phyloP scores from a whole-genome alignment of 2,113 vertebrate species.

The Psittacara wagleri region DNA sequence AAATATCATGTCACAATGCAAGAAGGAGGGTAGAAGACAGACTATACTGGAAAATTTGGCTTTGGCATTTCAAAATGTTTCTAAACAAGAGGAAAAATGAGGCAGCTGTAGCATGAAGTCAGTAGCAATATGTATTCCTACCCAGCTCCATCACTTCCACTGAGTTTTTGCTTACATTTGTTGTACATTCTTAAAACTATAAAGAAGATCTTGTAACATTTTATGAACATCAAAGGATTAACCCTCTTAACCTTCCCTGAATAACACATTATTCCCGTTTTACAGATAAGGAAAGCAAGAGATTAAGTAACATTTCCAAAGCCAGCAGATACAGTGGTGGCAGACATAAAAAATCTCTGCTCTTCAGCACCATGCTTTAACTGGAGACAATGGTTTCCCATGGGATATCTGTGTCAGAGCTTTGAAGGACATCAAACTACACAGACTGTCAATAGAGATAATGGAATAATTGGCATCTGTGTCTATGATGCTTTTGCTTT shows the following conservation, averaged over 20 bases:
- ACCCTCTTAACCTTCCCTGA: background rate
- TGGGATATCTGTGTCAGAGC: slow-evolving; percentile 48
- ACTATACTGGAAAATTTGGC: background rate
- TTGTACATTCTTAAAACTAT: background rate
- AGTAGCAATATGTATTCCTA: background rate
- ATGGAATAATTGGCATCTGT: slow-evolving; percentile 58
- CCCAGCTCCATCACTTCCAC: background rate
- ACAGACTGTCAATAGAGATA: slow-evolving; percentile 49
- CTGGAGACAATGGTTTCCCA: slow-evolving; percentile 24
- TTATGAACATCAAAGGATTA: slow-evolving; percentile 29
- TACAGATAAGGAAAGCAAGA: slow-evolving; percentile 18
- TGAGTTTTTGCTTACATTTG: background rate
- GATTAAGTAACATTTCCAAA: slow-evolving; percentile 36
- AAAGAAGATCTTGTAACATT: slow-evolving; percentile 5
- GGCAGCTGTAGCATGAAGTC: background rate
- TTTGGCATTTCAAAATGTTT: background rate
- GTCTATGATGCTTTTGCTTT: slow-evolving; percentile 31
- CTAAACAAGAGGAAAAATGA: background rate
- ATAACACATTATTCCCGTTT: background rate
- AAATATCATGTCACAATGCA: fast-evolving
- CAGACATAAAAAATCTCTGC: slow-evolving; percentile 4
- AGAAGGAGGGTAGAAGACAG: background rate
- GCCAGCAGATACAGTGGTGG: background rate
- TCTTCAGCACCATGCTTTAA: background rate
- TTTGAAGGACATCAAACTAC: slow-evolving; percentile 63